These are phyloP conservation scores for Ephialtes manifestator DNA, from an alignment of 2,888 invertebrate species.

Conservation along the genomic window DNA sequence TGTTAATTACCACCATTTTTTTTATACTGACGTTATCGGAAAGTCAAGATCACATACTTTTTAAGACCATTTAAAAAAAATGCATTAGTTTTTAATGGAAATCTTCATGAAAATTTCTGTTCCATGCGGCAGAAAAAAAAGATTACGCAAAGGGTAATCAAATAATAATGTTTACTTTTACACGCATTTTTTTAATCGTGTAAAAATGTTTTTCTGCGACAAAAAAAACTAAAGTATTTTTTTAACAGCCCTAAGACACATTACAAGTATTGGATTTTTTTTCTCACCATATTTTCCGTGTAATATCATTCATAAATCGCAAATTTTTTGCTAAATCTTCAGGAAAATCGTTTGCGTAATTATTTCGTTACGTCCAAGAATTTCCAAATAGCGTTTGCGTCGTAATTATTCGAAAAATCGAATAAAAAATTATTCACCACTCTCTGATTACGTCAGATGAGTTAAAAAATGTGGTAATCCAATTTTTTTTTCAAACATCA, in stretches of 20 bases:
- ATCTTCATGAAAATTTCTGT: too few species aligned
- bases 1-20: conserved; percentile 16
- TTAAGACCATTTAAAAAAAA: too few species aligned
- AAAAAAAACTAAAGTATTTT: too few species aligned
- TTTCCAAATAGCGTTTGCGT: neutral
- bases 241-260: too few species aligned
- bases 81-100: too few species aligned
- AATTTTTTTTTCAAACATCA: neutral
- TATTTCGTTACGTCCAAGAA: neutral
- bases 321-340: neutral
- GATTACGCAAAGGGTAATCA: too few species aligned
- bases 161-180: too few species aligned
- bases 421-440: neutral
- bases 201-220: too few species aligned
- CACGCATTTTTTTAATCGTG: too few species aligned
- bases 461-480: neutral
- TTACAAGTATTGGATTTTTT: neutral
- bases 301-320: neutral
- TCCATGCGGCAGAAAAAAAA: too few species aligned
- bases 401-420: neutral
- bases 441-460: neutral
- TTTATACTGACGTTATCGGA: conserved; percentile 30
- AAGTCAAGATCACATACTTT: neutral
- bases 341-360: neutral
- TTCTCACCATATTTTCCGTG: neutral